These are phyloP conservation scores for Athrips mouffetella DNA, from an alignment of 2,888 invertebrate species.

Conservation along the genomic window DNA sequence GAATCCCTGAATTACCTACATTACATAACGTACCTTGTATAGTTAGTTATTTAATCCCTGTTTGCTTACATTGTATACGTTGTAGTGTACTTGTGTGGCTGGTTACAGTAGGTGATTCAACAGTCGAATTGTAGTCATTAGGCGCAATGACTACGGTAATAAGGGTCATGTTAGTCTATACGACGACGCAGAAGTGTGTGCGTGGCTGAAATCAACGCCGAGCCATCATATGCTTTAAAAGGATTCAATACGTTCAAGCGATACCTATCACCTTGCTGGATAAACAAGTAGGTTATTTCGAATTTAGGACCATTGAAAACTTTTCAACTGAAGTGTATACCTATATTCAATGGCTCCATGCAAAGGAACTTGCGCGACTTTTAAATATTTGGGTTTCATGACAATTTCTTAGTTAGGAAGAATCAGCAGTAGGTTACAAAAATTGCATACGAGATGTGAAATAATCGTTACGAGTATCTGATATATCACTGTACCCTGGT, in stretches of 20 bases:
- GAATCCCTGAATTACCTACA: slow-evolving; percentile 73
- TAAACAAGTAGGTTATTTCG: too few relatives aligned
- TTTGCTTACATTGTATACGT: slow-evolving; percentile 53
- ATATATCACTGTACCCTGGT: too few relatives aligned
- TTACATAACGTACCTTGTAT: slow-evolving; percentile 70
- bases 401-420: too few relatives aligned
- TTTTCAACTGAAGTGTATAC: too few relatives aligned
- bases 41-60: slow-evolving; percentile 69
- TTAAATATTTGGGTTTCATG: too few relatives aligned
- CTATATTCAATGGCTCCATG: too few relatives aligned
- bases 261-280: slow-evolving; percentile 53
- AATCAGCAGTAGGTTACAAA: too few relatives aligned
- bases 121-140: slow-evolving; percentile 39
- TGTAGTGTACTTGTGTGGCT: slow-evolving; percentile 23
- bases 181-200: slow-evolving; percentile 22
- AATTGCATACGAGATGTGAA: too few relatives aligned
- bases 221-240: slow-evolving; percentile 51
- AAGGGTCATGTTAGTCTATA: slow-evolving; percentile 52
- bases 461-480: too few relatives aligned
- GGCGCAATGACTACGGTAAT: slow-evolving; percentile 54
- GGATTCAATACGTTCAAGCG: slow-evolving; percentile 60
- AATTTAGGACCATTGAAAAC: too few relatives aligned
- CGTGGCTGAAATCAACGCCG: slow-evolving; percentile 48
- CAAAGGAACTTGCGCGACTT: too few relatives aligned
- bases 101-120: slow-evolving; percentile 25